Percentiles rank a stretch among this genome's conserved stretches.
phyloP scores from a whole-genome alignment of 1,140 invertebrate species.

The Drosophila nasuta region DNA sequence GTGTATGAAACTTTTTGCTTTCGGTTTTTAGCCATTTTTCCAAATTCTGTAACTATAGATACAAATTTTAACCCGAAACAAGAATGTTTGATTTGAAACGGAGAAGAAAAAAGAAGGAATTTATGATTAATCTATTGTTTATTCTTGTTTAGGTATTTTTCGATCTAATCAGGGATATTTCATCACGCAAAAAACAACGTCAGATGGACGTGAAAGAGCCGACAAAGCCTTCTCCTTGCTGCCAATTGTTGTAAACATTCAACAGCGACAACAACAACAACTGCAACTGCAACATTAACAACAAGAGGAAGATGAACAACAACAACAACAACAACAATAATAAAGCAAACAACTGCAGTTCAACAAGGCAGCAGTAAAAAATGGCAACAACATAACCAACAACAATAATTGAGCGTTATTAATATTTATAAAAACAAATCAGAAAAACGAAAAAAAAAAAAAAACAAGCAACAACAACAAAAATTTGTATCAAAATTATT shows the following conservation, averaged over 20 bases:
- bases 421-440: conserved; percentile 26
- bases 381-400: conserved; percentile 1
- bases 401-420: conserved; percentile 31
- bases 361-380: conserved; percentile 22
- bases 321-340: conserved; percentile 44
- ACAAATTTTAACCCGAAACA: conserved; percentile 41
- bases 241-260: conserved; percentile 83
- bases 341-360: conserved; percentile 41
- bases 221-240: conserved; percentile 84
- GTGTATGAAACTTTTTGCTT: conserved; percentile 58
- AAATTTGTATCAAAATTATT: conserved; percentile 62
- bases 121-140: conserved; percentile 13
- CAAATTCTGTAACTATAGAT: conserved; percentile 56
- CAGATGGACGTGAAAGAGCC: conserved; percentile 84
- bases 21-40: conserved; percentile 64
- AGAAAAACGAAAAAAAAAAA: conserved; percentile 12
- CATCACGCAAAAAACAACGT: conserved; percentile 85
- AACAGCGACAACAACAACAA: conserved; percentile 32
- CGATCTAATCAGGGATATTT: conserved; percentile 85
- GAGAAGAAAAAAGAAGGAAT: not conserved
- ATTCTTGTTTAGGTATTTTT: conserved; percentile 78
- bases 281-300: conserved; percentile 11
- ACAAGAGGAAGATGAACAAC: conserved; percentile 11
- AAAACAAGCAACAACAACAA: conserved; percentile 34
- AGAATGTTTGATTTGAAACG: conserved; percentile 3